phyloP scores from a whole-genome alignment of 53 echinoderm and acorn worm species.

The Echinometra lucunter region DNA sequence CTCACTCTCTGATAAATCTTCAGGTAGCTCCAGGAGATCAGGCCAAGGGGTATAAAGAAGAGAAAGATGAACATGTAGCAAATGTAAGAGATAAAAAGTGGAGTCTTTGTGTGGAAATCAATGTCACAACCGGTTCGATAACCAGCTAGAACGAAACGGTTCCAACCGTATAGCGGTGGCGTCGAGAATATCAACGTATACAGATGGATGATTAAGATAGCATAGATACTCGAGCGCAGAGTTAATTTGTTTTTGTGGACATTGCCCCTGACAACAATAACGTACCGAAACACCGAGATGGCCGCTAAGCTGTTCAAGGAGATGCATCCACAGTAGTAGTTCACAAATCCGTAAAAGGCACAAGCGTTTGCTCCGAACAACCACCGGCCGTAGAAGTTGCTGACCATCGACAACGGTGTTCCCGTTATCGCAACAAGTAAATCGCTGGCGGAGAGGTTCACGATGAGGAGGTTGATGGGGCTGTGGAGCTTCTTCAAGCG shows the following conservation, averaged over 20 bases:
- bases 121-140: conserved; percentile 76
- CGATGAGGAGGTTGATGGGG: conserved; percentile 74
- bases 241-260: neutral
- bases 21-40: conserved; percentile 70
- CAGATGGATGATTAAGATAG: conserved; percentile 61
- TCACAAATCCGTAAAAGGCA: conserved; percentile 76
- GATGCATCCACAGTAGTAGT: conserved; percentile 82
- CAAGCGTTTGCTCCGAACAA: conserved; percentile 75
- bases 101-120: conserved; percentile 71
- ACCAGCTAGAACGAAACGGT: conserved; percentile 75
- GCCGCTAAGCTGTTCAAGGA: conserved; percentile 75
- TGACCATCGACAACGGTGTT: conserved; percentile 48
- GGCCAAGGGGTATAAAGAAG: conserved; percentile 71
- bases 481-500: conserved; percentile 74
- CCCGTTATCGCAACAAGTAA: conserved; percentile 69
- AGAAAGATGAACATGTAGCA: conserved; percentile 73
- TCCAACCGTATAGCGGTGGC: conserved; percentile 81
- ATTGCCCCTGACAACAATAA: conserved; percentile 45
- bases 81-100: conserved; percentile 72
- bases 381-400: conserved; percentile 76
- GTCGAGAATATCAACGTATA: conserved; percentile 72
- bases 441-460: conserved; percentile 78
- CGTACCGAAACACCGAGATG: conserved; percentile 70
- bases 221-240: conserved; percentile 1
- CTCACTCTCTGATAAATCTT: conserved; percentile 47